phyloP scores from a whole-genome alignment of 1,140 invertebrate species.

The Drosophila quadrilineata region DNA sequence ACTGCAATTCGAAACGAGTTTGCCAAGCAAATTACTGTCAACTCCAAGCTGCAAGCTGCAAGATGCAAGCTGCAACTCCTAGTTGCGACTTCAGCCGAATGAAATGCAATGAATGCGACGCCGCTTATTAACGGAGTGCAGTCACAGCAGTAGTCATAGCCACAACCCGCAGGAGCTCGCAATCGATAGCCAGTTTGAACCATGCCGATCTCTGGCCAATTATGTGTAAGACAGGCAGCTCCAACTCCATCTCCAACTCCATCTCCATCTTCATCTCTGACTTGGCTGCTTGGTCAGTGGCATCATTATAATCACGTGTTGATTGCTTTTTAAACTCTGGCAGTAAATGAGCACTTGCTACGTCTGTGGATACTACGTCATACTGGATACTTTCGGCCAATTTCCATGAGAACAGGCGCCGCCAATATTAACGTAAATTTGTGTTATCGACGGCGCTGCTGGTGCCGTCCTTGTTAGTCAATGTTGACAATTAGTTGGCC shows the following conservation, averaged over 20 bases:
- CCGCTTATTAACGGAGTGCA: constrained; percentile 48
- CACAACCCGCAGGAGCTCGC: constrained; percentile 7
- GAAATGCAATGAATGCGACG: constrained; percentile 73
- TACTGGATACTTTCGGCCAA: not conserved
- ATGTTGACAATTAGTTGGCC: constrained; percentile 38
- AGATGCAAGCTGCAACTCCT: constrained; percentile 12
- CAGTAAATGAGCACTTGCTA: constrained; percentile 36
- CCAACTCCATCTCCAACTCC: constrained; percentile 10
- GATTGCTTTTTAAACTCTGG: constrained; percentile 77
- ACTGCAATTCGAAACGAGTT: constrained; percentile 64
- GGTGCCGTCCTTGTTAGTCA: constrained; percentile 36
- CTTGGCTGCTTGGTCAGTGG: constrained; percentile 31
- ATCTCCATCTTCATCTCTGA: constrained; percentile 16
- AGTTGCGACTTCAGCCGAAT: too few relatives aligned
- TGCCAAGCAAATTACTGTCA: constrained; percentile 75
- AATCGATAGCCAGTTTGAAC: not conserved
- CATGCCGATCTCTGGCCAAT: constrained; percentile 41
- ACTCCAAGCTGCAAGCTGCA: constrained; percentile 42
- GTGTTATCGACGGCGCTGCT: constrained; percentile 22
- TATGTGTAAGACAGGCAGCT: constrained; percentile 74
- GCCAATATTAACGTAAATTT: constrained; percentile 28
- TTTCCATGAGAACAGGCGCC: constrained; percentile 38
- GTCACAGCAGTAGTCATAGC: not conserved
- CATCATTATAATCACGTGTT: constrained; percentile 80
- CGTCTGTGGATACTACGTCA: constrained; percentile 9